phyloP scores from a whole-genome alignment of 1,140 invertebrate genomes.

The Hyles vespertilio region DNA sequence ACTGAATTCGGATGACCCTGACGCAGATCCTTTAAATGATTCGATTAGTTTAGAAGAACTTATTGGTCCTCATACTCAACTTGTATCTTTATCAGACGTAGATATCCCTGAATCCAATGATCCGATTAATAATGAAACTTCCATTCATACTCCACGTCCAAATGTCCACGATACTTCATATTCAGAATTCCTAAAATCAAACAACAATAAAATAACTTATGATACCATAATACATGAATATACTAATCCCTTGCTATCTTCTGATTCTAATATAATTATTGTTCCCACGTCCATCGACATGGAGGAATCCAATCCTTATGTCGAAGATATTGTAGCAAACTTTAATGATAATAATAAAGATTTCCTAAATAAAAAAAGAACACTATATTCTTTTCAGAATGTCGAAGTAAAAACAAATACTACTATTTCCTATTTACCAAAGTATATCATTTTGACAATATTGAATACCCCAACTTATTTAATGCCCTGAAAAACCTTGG shows the following conservation, averaged over 20 bases:
- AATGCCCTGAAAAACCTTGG: conserved; percentile 8
- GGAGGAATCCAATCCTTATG: conserved; percentile 23
- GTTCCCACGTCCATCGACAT: conserved; percentile 22
- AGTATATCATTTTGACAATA: conserved; percentile 14
- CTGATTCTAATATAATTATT: conserved; percentile 14
- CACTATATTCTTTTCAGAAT: conserved; percentile 4
- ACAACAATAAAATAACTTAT: conserved; percentile 14
- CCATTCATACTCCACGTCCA: no score
- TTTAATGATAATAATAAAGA: conserved; percentile 3
- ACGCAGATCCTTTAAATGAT: no score
- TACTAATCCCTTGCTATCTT: conserved; percentile 21
- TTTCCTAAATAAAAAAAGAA: not conserved
- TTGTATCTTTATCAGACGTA: not conserved
- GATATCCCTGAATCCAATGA: not conserved
- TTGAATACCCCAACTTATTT: conserved; percentile 8
- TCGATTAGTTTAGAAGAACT: no score
- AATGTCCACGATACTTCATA: conserved; percentile 20
- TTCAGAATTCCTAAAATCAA: conserved; percentile 16
- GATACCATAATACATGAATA: conserved; percentile 21
- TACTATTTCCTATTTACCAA: conserved; percentile 13
- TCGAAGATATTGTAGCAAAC: conserved; percentile 20
- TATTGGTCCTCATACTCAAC: not conserved
- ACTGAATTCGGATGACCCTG: no score
- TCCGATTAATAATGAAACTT: conserved; percentile 30
- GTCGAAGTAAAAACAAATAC: not conserved